Percentiles rank a stretch among this genome's conserved stretches.
Evolutionary conservation across 2,888 invertebrate genomes (phyloP).

Genomic region (Achlya flavicornis): DNA sequence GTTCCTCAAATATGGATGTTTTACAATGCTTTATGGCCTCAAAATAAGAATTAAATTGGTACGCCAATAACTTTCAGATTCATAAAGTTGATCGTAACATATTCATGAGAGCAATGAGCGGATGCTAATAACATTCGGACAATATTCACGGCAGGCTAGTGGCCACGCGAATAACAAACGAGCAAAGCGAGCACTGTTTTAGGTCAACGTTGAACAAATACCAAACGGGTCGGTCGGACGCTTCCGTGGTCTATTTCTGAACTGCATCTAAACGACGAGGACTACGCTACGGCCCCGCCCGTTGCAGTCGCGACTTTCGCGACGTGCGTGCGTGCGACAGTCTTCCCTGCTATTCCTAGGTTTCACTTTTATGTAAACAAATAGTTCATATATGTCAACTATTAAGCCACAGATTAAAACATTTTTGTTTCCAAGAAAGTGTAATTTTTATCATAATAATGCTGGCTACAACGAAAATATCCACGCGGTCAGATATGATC

Average conservation of each 20-base stretch:
- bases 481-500: conserved; percentile 6
- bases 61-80: not conserved
- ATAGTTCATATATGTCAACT: not conserved
- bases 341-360: conserved; percentile 18
- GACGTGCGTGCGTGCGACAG: conserved; percentile 36
- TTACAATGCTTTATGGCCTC: not conserved
- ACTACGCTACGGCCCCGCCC: conserved; percentile 55
- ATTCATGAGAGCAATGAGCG: conserved; percentile 26
- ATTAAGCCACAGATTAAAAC: not conserved
- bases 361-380: not conserved
- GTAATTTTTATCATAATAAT: not conserved
- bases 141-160: conserved; percentile 57
- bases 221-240: conserved; percentile 82
- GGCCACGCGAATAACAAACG: conserved; percentile 79
- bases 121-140: conserved; percentile 40
- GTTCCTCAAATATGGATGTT: not conserved
- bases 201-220: conserved; percentile 84
- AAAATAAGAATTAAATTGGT: not conserved
- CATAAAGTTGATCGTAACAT: not conserved
- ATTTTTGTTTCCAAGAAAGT: not conserved
- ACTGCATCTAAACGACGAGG: conserved; percentile 73
- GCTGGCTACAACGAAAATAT: not conserved
- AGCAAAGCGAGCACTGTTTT: conserved; percentile 82
- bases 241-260: conserved; percentile 83
- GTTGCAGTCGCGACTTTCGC: conserved; percentile 66